Conservation (phyloP, 2,888 invertebrate genomes). For the Cheilosia scutellata region DNA sequence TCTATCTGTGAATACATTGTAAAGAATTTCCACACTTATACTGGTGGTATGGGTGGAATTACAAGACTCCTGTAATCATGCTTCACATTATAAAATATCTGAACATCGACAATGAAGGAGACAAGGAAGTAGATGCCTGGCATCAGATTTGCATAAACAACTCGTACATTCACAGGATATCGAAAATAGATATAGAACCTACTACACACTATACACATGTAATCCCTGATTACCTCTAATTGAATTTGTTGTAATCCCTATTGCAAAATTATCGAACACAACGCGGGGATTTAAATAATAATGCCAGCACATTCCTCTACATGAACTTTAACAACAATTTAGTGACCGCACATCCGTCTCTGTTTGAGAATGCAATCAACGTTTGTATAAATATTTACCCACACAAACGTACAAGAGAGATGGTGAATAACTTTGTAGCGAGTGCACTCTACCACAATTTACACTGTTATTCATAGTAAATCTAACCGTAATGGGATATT, state of each 20-base stretch:
- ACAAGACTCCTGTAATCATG: too few relatives aligned
- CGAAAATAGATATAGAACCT: too few relatives aligned
- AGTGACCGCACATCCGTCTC: background rate
- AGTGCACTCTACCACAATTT: background rate
- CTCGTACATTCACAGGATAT: too few relatives aligned
- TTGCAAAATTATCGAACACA: slow-evolving; percentile 15
- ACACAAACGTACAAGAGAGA: background rate
- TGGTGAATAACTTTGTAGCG: background rate
- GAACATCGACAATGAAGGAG: too few relatives aligned
- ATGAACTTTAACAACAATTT: background rate
- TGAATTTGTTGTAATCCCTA: slow-evolving; percentile 38
- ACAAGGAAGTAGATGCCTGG: too few relatives aligned
- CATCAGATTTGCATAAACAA: too few relatives aligned
- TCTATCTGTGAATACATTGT: too few relatives aligned
- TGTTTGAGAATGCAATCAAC: slow-evolving; percentile 16
- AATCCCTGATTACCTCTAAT: slow-evolving; percentile 42
- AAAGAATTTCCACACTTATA: too few relatives aligned
- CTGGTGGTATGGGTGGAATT: too few relatives aligned
- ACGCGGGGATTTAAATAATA: slow-evolving; percentile 30
- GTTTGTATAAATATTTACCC: background rate
- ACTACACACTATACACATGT: slow-evolving; percentile 37
- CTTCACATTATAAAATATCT: too few relatives aligned
- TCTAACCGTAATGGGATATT: too few relatives aligned
- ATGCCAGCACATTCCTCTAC: background rate
- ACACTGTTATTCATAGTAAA: background rate